A percentile compares a stretch with the other conserved stretches of the same genome.
Conservation (phyloP, 2,888 invertebrate species). For the Pollenia griseotomentosa region DNA sequence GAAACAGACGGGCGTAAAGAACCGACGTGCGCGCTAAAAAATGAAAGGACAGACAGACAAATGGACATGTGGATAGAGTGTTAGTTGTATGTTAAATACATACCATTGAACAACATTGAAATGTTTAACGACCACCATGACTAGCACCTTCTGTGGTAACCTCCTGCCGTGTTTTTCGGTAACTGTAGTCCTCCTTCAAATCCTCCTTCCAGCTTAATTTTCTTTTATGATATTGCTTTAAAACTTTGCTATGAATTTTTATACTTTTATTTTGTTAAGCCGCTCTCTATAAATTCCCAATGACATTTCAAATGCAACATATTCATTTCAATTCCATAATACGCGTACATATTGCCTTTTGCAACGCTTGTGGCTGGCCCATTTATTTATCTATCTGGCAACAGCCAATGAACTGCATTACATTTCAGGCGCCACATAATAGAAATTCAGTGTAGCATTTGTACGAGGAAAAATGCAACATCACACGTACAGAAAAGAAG, state of each 20-base stretch:
- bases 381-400: slow-evolving; percentile 29
- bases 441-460: slow-evolving; percentile 15
- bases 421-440: slow-evolving; percentile 57
- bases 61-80: neutral
- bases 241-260: neutral
- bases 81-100: slow-evolving; percentile 37
- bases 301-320: slow-evolving; percentile 70
- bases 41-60: slow-evolving; percentile 21
- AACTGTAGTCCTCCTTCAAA: slow-evolving; percentile 4
- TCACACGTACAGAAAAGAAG: neutral
- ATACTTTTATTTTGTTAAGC: slow-evolving; percentile 37
- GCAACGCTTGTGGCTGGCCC: slow-evolving; percentile 21
- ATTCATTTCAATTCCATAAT: slow-evolving; percentile 57
- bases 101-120: slow-evolving; percentile 29
- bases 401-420: slow-evolving; percentile 2
- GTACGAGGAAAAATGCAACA: neutral
- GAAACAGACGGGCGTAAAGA: too few relatives aligned
- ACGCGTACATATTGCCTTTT: slow-evolving; percentile 1
- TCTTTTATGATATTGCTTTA: neutral
- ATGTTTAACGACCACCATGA: slow-evolving; percentile 63
- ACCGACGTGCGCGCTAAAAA: neutral
- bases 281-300: slow-evolving; percentile 67
- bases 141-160: slow-evolving; percentile 53
- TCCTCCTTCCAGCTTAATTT: neutral
- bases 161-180: slow-evolving; percentile 60